Evolutionary conservation across 2,888 invertebrate genomes (phyloP), one percentile per base, ranked within the genome.

Genomic region (Plusia festucae): DNA sequence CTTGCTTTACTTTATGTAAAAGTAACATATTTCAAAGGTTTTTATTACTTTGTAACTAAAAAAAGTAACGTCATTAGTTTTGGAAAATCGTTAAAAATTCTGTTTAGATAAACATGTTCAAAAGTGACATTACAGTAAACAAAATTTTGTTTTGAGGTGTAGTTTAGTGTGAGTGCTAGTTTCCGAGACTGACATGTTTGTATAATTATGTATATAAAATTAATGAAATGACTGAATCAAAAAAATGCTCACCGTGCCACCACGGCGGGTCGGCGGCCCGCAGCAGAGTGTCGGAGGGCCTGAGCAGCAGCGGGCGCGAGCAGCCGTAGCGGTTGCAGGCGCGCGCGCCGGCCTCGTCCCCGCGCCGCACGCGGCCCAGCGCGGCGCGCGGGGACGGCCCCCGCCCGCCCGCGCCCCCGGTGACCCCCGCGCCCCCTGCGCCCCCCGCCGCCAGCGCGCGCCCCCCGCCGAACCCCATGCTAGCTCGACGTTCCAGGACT

Each of bases 311-410:
- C 0, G 93, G 90, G 4, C 86, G 72, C 0, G 95, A 94, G 70
- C 94, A 94, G 0, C 95, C 95, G 44, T 93, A 95, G 81, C 93
- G 82, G 46, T 95, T 95, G 70, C 95, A 95, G 0, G 94, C 94
- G 0, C 92, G 84, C 0, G 93, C 94, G 0, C 93, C 95, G 0
- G 93, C 94, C 62, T 95, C 95, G 34, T 95, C 94, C 0, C 93
- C 93, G 0, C 83, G 81, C 15, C 82, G 73, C 16, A 95, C 81
- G 7, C 70, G 68, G 0, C 94, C 94, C 5, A 94, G 82, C 0
- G 82, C 85, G 0, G 93, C 93, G 0, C 91, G 81, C 15, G 70
- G 1, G 70, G 76, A 0, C 93, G 90, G 0, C 55, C 34, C 0
- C 16, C 60, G 15, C 60, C 4, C 16, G n/a, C 9, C 6, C 16